A percentile compares a stretch with the other conserved stretches of the same genome.
Conservation (phyloP, 2,797 vertebrate genomes). For the Falco biarmicus region DNA sequence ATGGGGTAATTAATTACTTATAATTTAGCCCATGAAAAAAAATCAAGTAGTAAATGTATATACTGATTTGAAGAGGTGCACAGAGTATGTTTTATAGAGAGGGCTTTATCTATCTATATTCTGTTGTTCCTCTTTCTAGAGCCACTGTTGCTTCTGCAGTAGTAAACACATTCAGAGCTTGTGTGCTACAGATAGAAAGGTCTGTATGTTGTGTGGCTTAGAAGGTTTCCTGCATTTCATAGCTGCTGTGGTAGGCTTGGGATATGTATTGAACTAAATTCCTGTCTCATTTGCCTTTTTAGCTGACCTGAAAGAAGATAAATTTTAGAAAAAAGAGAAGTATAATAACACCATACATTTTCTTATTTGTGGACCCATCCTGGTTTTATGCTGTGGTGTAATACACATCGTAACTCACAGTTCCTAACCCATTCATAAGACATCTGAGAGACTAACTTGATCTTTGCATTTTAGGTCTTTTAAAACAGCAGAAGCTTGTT, state of each 20-base stretch:
- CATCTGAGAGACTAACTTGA: background rate
- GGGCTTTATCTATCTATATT: background rate
- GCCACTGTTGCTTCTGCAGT: background rate
- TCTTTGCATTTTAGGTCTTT: background rate
- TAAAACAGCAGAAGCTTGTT: background rate
- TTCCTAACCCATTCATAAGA: background rate
- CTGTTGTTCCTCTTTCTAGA: background rate
- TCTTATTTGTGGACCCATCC: background rate
- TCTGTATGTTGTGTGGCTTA: background rate
- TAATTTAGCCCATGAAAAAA: constrained; percentile 52
- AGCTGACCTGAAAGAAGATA: background rate
- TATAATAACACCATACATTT: background rate
- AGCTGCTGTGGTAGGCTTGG: background rate
- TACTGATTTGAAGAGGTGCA: background rate
- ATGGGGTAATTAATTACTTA: background rate
- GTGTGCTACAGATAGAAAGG: background rate
- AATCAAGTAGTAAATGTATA: background rate
- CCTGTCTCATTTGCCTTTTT: background rate
- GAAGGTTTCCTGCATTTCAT: background rate
- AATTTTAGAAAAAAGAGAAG: background rate
- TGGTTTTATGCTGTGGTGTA: background rate
- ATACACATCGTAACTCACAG: background rate
- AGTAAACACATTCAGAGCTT: background rate
- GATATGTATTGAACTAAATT: background rate
- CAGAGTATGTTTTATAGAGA: background rate